Base-by-base conservation (phyloP, 2,797 vertebrate genomes). In the Perodicticus potto region DNA sequence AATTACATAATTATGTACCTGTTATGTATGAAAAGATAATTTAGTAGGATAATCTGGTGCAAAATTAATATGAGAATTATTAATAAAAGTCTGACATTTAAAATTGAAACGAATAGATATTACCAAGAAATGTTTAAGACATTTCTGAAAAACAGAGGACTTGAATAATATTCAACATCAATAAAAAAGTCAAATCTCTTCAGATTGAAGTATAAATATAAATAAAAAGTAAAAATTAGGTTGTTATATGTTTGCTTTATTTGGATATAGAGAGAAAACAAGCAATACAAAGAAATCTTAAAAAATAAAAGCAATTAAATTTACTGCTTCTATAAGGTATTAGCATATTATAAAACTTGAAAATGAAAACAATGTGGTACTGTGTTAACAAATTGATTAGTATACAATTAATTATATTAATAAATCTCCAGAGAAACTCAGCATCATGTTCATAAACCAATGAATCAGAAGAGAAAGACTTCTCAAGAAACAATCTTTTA, bases 211-310 rank as follows among this genome's bases (percentile, higher is more conserved):
- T 22, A 49, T 40, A 89, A 37, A n/a, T 85, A 74, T 85, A 70
- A 87, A 87, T 67, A 91, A 27, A 16, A 76, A 85, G 20, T 69
- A 88, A 77, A 95, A 95, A 86, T 40, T 70, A 86, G 19, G 2
- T 34, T 73, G 80, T 93, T 74, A n/a, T n/a, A n/a, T n/a, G n/a
- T 43, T 84, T 70, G 7, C 81, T 67, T 86, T 29, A 86, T 25
- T 89, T 77, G 14, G 17, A 83, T 85, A 32, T 63, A 53, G 29
- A n/a, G 23, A 74, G 91, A 88, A 89, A 76, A 61, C 13, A 86
- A 86, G 85, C 20, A 55, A 94, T 72, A 87, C 7, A 69, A 49
- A 34, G 23, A 57, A 76, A 65, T 23, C 1, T 65, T 43, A 49
- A 91, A 37, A 72, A 72, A 37, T 65, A 82, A 73, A 5, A 82